phyloP scores from a whole-genome alignment of 1,140 invertebrate species.

The Ips typographus region DNA sequence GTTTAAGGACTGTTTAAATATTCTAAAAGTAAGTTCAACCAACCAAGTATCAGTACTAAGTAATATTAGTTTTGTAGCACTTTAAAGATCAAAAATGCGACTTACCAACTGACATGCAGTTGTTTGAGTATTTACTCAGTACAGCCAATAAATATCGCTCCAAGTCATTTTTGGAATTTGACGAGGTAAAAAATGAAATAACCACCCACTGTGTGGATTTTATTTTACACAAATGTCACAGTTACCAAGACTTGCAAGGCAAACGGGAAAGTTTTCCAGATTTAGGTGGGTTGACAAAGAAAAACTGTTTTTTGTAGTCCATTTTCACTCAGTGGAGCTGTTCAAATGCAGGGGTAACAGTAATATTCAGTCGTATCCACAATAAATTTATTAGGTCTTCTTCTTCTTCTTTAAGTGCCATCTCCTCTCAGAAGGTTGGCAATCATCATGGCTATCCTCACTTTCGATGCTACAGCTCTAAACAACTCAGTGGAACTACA shows the following conservation, averaged over 20 bases:
- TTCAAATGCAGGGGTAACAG: too few species aligned
- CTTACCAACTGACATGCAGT: constrained; percentile 8
- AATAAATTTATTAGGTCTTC: too few species aligned
- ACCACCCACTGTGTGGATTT: constrained; percentile 28
- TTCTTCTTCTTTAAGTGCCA: too few species aligned
- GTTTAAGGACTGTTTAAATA: constrained; percentile 28
- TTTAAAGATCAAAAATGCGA: constrained; percentile 19
- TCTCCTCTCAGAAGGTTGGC: too few species aligned
- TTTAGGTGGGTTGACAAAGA: not conserved
- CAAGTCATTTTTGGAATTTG: constrained; percentile 37
- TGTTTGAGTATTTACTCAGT: constrained; percentile 18
- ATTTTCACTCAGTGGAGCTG: too few species aligned
- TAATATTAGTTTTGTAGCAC: constrained; percentile 8
- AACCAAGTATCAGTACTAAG: not conserved
- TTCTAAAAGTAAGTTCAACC: constrained; percentile 35
- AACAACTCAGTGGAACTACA: too few species aligned
- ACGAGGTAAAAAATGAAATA: constrained; percentile 34
- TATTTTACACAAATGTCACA: constrained; percentile 21
- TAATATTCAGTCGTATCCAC: too few species aligned
- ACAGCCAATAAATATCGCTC: constrained; percentile 15
- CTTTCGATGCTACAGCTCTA: too few species aligned
- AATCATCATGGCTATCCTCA: too few species aligned
- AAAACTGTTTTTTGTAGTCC: not conserved
- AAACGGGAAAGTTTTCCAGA: constrained; percentile 13
- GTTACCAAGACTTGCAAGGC: not conserved